Base-by-base conservation (phyloP, 2,888 invertebrate genomes). In the Xylota sylvarum region DNA sequence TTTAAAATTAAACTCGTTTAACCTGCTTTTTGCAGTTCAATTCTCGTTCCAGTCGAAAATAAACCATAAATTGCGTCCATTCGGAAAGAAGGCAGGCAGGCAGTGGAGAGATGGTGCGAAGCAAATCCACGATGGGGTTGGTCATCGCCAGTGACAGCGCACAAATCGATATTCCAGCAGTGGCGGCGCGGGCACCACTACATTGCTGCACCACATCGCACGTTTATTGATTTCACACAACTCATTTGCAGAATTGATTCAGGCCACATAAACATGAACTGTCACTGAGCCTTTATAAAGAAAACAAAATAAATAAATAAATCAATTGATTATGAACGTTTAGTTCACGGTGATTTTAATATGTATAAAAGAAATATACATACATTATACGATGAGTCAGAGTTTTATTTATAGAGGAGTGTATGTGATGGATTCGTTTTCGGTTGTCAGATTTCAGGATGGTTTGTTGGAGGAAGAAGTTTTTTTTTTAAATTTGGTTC, bases 1-100 rank as follows among this genome's bases (percentile, higher is more conserved):
- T 83, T 78, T 60, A 78, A 67, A 73, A 78, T 52, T 50, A 83
- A 83, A 83, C 83, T 73, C 65, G 83, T 83, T 83, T 83, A 83
- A 83, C 83, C 78, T 83, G 83, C 82, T 78, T 65, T 40, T 27
- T 35, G 60, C 82, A 78, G 52, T 78, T 83, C 82, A 65, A 65
- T 65, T 78, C 72, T 65, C 56, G 52, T 62, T 69, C 60, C 14
- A 72, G 48, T 27, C 70, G 27, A 83, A 81, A 83, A 78, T 73
- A 83, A 72, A 78, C 65, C 69, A 77, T 62, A 76, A 76, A 62
- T 76, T 76, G 69, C 10, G 23, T 73, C 17, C 56, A 14, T 32
- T 64, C 60, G 32, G 12, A 43, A 19, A 48, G 23, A 1, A 23
- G 5, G 37, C 7, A 4, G 10, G 9, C 9, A 2, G 35, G 5